Conservation (phyloP, 2,888 invertebrate species). For the Corythucha ciliata region DNA sequence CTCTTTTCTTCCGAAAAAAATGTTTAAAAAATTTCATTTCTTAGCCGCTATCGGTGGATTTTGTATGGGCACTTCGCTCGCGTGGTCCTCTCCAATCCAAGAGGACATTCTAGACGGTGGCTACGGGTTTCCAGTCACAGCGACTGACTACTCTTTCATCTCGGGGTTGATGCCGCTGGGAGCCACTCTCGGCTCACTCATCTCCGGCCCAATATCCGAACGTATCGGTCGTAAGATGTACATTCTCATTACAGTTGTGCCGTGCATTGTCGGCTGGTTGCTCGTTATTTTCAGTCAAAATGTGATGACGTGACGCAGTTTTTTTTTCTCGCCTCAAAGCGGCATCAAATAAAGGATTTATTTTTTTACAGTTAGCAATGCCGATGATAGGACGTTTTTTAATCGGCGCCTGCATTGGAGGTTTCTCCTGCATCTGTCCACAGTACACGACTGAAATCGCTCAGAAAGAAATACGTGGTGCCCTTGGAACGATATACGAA, state of each 20-base stretch:
- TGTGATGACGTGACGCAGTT: no score
- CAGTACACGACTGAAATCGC: constrained; percentile 80
- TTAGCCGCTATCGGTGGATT: constrained; percentile 67
- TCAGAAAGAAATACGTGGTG: constrained; percentile 71
- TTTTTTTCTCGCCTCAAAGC: no score
- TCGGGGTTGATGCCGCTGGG: constrained; percentile 60
- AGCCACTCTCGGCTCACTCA: constrained; percentile 60
- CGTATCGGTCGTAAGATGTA: constrained; percentile 62
- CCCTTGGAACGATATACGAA: constrained; percentile 78
- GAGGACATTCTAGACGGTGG: constrained; percentile 41
- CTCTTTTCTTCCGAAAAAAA: no score
- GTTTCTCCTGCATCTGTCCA: constrained; percentile 73
- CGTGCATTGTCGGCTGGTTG: constrained; percentile 67
- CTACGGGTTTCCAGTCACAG: no score
- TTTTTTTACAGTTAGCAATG: constrained; percentile 51
- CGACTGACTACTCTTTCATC: no score
- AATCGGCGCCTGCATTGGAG: constrained; percentile 65
- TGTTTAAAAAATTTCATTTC: no score
- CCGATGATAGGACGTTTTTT: constrained; percentile 58
- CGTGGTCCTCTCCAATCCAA: constrained; percentile 69
- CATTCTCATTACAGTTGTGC: constrained; percentile 54
- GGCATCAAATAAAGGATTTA: no score
- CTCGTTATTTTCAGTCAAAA: no score
- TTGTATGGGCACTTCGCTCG: constrained; percentile 63
- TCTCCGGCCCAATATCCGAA: constrained; percentile 60